Evolutionary conservation across 2,113 vertebrate genomes (phyloP).

Genomic region (Melanerpes aurifrons): DNA sequence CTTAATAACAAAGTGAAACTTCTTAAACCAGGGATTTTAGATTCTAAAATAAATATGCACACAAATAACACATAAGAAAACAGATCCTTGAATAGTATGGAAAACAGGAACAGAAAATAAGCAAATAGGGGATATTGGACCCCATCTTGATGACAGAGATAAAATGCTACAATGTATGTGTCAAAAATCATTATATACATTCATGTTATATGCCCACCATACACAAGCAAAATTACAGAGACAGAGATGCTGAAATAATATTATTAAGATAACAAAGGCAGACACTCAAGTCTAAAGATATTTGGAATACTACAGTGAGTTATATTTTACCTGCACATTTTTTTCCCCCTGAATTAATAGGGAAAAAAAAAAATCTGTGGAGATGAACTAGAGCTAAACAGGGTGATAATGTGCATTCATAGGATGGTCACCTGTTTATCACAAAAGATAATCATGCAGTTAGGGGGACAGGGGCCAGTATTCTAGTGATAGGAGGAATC

Average conservation of each 20-base stretch:
- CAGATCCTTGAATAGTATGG: background rate
- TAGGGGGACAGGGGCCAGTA: background rate
- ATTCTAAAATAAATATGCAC: background rate
- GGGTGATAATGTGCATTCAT: background rate
- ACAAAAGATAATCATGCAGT: background rate
- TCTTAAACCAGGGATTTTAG: background rate
- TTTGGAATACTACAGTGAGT: background rate
- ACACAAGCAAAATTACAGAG: background rate
- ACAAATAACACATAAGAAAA: background rate
- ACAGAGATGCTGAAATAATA: background rate
- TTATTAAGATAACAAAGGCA: background rate
- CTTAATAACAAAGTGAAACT: background rate
- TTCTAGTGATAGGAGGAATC: background rate
- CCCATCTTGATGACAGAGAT: background rate
- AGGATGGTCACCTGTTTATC: background rate
- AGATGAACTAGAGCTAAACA: background rate
- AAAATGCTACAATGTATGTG: background rate
- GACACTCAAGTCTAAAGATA: background rate
- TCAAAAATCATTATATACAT: background rate
- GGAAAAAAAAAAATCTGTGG: background rate
- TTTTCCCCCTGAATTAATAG: background rate
- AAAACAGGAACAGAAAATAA: background rate
- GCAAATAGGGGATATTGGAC: background rate
- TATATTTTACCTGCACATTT: background rate
- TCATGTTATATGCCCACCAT: accelerated